A percentile compares a stretch with the other conserved stretches of the same genome.
phyloP scores from a whole-genome alignment of 1,140 invertebrate genomes.

The Pogonomyrmex californicus region DNA sequence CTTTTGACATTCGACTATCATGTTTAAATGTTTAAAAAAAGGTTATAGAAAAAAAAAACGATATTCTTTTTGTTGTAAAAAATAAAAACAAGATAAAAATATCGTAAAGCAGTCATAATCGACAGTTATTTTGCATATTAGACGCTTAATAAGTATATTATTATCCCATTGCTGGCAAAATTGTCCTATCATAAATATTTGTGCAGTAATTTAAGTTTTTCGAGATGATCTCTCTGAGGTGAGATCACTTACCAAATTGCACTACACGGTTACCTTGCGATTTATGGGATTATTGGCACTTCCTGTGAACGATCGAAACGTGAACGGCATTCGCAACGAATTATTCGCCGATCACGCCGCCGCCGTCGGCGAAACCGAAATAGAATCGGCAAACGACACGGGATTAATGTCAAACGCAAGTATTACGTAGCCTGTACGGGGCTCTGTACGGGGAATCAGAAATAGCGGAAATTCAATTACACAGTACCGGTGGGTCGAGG shows the following conservation, averaged over 20 bases:
- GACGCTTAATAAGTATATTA: not conserved
- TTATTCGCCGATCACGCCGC: conserved; percentile 28
- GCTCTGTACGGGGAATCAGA: conserved; percentile 36
- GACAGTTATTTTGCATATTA: not conserved
- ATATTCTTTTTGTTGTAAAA: not conserved
- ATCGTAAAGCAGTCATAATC: not conserved
- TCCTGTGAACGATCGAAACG: not conserved
- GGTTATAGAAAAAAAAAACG: not conserved
- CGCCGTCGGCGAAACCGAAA: conserved; percentile 20
- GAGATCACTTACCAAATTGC: conserved; percentile 6
- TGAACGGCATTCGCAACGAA: not conserved
- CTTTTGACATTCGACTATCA: conserved; percentile 10
- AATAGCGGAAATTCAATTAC: conserved; percentile 78
- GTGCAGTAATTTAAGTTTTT: not conserved
- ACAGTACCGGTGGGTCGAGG: conserved; percentile 45
- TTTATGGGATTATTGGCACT: not conserved
- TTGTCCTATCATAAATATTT: not conserved
- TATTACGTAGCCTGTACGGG: conserved; percentile 27
- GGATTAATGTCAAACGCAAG: conserved; percentile 57
- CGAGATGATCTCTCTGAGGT: not conserved
- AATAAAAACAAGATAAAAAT: not conserved
- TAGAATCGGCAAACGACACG: conserved; percentile 65
- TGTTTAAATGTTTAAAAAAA: not conserved
- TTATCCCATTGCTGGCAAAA: not conserved
- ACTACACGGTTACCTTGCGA: not conserved